Evolutionary conservation across 2,888 invertebrate species (phyloP), one percentile per base, ranked within the genome.

Genomic region (Lithophane semibrunnea): DNA sequence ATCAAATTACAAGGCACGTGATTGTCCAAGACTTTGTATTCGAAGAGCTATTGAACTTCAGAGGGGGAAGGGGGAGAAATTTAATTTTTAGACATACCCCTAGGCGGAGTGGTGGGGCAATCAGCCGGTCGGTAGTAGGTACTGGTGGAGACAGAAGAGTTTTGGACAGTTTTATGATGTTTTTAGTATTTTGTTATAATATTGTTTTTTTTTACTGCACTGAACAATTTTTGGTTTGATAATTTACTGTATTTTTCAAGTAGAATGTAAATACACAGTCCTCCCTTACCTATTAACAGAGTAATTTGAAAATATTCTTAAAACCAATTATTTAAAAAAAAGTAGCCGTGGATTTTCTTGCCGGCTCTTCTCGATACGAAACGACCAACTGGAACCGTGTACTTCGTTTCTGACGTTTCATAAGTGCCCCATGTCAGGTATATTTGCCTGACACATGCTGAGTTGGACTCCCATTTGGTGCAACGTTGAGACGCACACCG

Each of bases 1-100:
- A 96, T 96, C 93, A 94, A 95, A 95, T 96, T 96, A 96, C 93
- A 92, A 92, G 92, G 90, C 93, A 95, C 95, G 95, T 96, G 96
- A 94, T 93, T 92, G 91, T 91, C 91, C 91, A 89, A 88, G 88
- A 92, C 92, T 93, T 94, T 94, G 93, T 93, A 88, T 90, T 93
- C 89, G 77, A 79, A 81, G 60, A 82, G 86, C 77, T 90, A 92
- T 91, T 91, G 90, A 91, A 88, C 90, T 90, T 88, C 83, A 88
- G 82, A 73, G 69, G 82, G 88, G 63, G 16, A 18, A 0, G 77
- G 73, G 86, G 85, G 90, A 80, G 89, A 91, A 93, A 93, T 93
- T 93, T 94, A 93, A 95, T 95, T 95, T 94, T 94, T 93, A 92
- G 92, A 94, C 93, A 93, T 93, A 92, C 91, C 92, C 91, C 79